Conservation (phyloP, 2,113 vertebrate species). For the Xiphophorus maculatus region DNA sequence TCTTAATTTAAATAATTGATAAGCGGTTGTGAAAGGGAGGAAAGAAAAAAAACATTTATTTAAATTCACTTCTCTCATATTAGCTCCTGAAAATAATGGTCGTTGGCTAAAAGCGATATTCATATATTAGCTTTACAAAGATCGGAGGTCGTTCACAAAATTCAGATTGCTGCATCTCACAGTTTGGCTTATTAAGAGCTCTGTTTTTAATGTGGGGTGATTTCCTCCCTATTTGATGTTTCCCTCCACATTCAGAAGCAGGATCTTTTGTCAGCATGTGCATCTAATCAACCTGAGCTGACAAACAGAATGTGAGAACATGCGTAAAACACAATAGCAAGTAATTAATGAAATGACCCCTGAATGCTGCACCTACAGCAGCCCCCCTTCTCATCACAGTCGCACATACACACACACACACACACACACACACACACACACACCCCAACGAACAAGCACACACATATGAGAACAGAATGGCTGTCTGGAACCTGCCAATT, state of each 20-base stretch:
- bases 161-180: not conserved
- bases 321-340: conserved; percentile 66
- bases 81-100: not conserved
- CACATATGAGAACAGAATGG: conserved; percentile 50
- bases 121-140: not conserved
- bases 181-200: not conserved
- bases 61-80: no score
- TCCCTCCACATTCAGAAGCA: conserved; percentile 31
- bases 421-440: conserved; percentile 28
- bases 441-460: conserved; percentile 23
- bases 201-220: conserved; percentile 23
- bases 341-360: conserved; percentile 81
- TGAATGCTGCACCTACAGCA: conserved; percentile 70
- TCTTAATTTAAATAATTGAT: not conserved
- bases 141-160: not conserved
- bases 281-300: conserved; percentile 52
- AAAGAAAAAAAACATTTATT: not conserved
- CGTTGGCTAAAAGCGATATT: not conserved
- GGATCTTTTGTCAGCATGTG: conserved; percentile 46
- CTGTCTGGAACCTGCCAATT: conserved; percentile 80
- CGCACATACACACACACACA: not conserved
- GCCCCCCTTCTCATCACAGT: conserved; percentile 45
- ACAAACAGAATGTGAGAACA: conserved; percentile 64
- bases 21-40: not conserved
- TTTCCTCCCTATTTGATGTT: conserved; percentile 29